Evolutionary conservation across 2,797 vertebrate genomes (phyloP), one percentile per base, ranked within the genome.

Genomic region (Sphenodon punctatus): DNA sequence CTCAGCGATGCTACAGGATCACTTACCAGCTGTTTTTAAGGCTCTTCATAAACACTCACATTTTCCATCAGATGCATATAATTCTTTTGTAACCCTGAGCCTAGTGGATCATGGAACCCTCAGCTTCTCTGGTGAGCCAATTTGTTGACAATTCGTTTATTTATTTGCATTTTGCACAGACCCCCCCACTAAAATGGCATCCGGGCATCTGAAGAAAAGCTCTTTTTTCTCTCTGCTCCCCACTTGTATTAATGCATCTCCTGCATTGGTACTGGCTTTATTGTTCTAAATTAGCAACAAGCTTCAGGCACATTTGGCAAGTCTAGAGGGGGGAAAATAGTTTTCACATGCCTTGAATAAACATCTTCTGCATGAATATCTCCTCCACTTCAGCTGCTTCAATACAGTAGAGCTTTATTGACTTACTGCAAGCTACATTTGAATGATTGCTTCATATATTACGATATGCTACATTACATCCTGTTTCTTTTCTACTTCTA

Each of bases 361-460:
- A 91, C 59, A 92, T 84, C 36, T 89, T 92, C 74, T 79, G 49
- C 56, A 22, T 69, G 81, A 93, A 77, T 87, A 66, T 85, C 76
- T 83, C 80, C 56, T 88, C 49, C 45, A 67, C 74, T 94, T 89
- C 83, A 63, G 75, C 67, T 91, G 65, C 79, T 82, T 93, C 65
- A 41, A 27, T 88, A 75, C 88, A 84, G 89, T 61, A 75, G 71
- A 75, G 61, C 73, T 93, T 94, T 93, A 93, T 75, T 92, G 92
- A 92, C 88, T 86, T 83, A 88, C 92, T 75, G 80, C 82, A 83
- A 91, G 94, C 86, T 87, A 86, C 58, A 74, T 90, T 85, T 93
- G 92, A 93, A 68, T 88, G 90, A 94, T 87, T 74, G 92, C 89
- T 93, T 93, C 91, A 80, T 94, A 82, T 81, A 84, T 91, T 87